A percentile compares a stretch with the other conserved stretches of the same genome.
Conservation (phyloP, 2,888 invertebrate species). For the Athetis lepigone region DNA sequence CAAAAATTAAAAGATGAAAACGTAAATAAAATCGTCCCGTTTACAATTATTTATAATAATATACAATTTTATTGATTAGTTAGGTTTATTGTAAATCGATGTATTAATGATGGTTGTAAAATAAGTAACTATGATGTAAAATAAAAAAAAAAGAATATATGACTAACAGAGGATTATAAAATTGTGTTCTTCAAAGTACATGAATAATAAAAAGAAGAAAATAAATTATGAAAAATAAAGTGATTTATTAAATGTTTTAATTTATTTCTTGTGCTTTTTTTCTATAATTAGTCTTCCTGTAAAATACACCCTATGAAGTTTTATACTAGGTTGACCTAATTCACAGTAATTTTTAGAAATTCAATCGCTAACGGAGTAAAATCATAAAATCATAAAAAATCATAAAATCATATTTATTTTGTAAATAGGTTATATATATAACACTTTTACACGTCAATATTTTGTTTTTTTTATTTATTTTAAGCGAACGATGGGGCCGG, state of each 20-base stretch:
- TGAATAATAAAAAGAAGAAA: constrained; percentile 69
- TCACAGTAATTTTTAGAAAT: too few relatives aligned
- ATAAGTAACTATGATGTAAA: constrained; percentile 60
- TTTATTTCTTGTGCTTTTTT: constrained; percentile 51
- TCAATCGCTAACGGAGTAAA: too few relatives aligned
- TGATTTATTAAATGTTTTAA: constrained; percentile 75
- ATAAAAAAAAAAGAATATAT: constrained; percentile 61
- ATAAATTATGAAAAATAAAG: constrained; percentile 76
- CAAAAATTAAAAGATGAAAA: constrained; percentile 45
- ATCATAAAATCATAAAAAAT: too few relatives aligned
- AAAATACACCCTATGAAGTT: too few relatives aligned
- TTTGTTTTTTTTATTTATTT: too few relatives aligned
- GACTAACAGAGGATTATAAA: constrained; percentile 72
- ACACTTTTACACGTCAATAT: too few relatives aligned
- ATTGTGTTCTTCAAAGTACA: constrained; percentile 75
- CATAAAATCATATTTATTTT: too few relatives aligned
- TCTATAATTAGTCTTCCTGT: neutral
- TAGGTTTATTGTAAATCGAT: constrained; percentile 69
- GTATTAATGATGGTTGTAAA: constrained; percentile 67
- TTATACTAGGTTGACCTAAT: too few relatives aligned
- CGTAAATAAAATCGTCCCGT: constrained; percentile 74
- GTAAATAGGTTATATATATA: too few relatives aligned
- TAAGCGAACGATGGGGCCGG: too few relatives aligned
- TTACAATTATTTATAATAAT: constrained; percentile 76
- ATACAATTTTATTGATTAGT: constrained; percentile 75